Evolutionary conservation across 1,140 invertebrate genomes (phyloP), one percentile per base, ranked within the genome.

Genomic region (Meloidogyne chitwoodi): DNA sequence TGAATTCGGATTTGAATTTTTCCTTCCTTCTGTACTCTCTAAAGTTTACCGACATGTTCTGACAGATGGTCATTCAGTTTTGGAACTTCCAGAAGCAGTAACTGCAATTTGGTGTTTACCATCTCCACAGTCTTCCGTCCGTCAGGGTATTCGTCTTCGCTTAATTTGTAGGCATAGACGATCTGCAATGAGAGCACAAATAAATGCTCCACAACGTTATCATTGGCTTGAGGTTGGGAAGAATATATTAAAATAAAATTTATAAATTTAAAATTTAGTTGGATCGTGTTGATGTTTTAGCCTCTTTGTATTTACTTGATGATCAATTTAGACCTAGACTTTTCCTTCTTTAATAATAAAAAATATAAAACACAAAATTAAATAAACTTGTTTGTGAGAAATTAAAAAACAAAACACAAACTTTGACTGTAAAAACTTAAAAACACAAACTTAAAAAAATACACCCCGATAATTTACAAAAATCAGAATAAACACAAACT

Each of bases 1-100:
- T 3, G 84, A 86, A 71, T 86, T 86, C 64, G 84, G 84, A 8
- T 86, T 86, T 68, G 84, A 86, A 63, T 86, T 87, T 63, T 86
- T 86, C 66, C 84, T 86, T 56, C 81, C 84, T 1, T 79, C 80
- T 61, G 86, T 86, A 19, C 83, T 87, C 22, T 83, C 85, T 8
- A 87, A 87, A 75, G 85, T 83, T 62, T 86, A 86, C 68, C 82
- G 84, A 84, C 84, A 86, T 68, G 74, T 86, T 22, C 56, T 86
- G 0, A 81, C 83, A 41, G 86, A 86, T 63, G 84, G 84, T 0
- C 77, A 84, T 44, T 80, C 76, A 31, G 81, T 77, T 26, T 31
- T 86, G 8, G 87, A 87, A 41, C 41, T 81, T 11, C 84, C 84
- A 3, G 68, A 75, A 10, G 77, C 78, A 26, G 75, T 86, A 16